Conservation (phyloP, 2,797 vertebrate species). For the Arrhamphus sclerolepis region DNA sequence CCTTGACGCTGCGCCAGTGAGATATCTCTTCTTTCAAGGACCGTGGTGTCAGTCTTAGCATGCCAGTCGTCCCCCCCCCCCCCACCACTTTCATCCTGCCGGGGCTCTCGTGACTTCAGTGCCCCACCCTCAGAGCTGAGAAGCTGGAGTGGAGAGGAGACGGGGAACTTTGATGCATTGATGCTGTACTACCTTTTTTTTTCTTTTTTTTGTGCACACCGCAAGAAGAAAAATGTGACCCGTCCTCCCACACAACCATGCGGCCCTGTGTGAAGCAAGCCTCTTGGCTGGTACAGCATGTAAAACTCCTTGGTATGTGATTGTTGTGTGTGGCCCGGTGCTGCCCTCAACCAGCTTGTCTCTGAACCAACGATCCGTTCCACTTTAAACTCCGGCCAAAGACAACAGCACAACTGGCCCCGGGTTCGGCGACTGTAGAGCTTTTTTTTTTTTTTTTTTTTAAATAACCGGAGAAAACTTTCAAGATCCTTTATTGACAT, state of each 20-base stretch:
- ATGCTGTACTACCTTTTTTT: neutral
- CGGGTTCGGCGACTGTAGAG: constrained; percentile 48
- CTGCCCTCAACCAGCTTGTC: constrained; percentile 65
- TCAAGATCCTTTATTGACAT: constrained; percentile 58
- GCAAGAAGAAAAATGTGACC: constrained; percentile 50
- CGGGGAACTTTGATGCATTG: constrained; percentile 3
- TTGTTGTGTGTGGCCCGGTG: constrained; percentile 70
- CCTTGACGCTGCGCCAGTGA: constrained; percentile 69
- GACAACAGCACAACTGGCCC: constrained; percentile 62
- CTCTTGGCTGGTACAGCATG: constrained; percentile 63
- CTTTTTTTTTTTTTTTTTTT: constrained; percentile 49
- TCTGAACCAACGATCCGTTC: constrained; percentile 66
- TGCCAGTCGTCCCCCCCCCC: neutral
- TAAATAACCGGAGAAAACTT: constrained; percentile 62
- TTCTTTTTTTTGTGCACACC: constrained; percentile 15
- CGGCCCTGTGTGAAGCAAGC: constrained; percentile 52
- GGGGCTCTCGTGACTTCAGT: constrained; percentile 71
- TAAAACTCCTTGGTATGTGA: constrained; percentile 65
- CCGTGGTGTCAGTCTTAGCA: constrained; percentile 39
- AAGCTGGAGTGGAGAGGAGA: constrained; percentile 13
- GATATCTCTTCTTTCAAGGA: constrained; percentile 70
- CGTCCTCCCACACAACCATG: constrained; percentile 53
- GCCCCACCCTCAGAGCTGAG: constrained; percentile 16
- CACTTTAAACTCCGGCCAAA: constrained; percentile 67
- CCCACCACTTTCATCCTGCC: constrained; percentile 66